Evolutionary conservation across 2,888 invertebrate genomes (phyloP).

Genomic region (Xestobium rufovillosum): DNA sequence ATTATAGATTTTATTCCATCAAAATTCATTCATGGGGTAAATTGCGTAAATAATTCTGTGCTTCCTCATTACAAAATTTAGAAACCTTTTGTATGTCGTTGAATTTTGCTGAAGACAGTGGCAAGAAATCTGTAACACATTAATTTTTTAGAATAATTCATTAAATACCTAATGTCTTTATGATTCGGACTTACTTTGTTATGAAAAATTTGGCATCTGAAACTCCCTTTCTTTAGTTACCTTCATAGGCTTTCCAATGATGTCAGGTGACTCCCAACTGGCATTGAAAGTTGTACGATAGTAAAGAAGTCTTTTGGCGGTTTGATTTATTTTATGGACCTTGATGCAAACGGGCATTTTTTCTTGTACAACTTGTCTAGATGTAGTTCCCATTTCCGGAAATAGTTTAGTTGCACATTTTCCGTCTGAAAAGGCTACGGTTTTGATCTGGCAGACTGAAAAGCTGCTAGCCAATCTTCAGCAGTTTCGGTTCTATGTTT

Average conservation of each 20-base stretch:
- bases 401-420: constrained; percentile 14
- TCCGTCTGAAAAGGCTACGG: constrained; percentile 22
- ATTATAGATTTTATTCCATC: too few species aligned
- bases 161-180: background rate
- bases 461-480: constrained; percentile 21
- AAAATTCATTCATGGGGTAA: constrained; percentile 2
- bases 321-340: constrained; percentile 15
- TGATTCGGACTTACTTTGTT: background rate
- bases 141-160: background rate
- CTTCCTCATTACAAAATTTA: background rate
- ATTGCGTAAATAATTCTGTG: background rate
- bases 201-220: background rate
- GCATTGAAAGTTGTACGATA: background rate
- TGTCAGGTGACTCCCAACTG: background rate
- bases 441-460: constrained; percentile 17
- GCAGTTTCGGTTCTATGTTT: constrained; percentile 21
- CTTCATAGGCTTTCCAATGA: background rate
- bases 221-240: background rate
- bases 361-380: constrained; percentile 12
- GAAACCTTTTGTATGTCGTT: background rate
- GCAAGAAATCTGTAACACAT: background rate
- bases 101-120: background rate
- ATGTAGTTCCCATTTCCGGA: constrained; percentile 8
- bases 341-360: constrained; percentile 17
- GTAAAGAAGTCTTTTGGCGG: background rate